Conservation (phyloP, 2,888 invertebrate species). For the Bombylius discolor region DNA sequence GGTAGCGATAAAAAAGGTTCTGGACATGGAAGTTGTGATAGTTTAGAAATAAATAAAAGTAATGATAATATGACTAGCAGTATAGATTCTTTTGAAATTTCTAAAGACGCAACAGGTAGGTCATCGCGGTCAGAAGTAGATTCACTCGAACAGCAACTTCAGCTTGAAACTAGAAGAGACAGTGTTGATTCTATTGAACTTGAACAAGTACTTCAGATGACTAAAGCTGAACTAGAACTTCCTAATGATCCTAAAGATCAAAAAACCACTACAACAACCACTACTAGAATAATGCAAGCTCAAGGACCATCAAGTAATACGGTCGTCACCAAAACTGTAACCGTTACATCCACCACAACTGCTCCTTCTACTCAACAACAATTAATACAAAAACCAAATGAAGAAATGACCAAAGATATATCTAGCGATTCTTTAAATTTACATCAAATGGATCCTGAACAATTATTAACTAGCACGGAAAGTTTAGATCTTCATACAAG, state of each 20-base stretch:
- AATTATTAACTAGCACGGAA: conserved; percentile 54
- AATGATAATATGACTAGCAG: conserved; percentile 44
- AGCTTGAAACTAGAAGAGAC: conserved; percentile 28
- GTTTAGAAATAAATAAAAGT: conserved; percentile 49
- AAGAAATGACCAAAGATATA: conserved; percentile 26
- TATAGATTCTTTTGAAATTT: conserved; percentile 39
- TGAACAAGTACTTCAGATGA: conserved; percentile 17
- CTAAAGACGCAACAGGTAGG: conserved; percentile 32
- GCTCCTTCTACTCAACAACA: conserved; percentile 1
- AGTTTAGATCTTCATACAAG: conserved; percentile 65
- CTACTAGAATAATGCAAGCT: conserved; percentile 11
- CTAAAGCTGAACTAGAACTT: conserved; percentile 18
- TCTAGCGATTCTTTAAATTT: conserved; percentile 34
- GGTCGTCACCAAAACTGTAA: background rate
- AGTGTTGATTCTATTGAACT: conserved; percentile 34
- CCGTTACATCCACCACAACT: conserved; percentile 8
- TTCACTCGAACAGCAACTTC: conserved; percentile 29
- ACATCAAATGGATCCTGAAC: conserved; percentile 39
- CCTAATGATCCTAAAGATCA: conserved; percentile 24
- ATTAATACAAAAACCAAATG: conserved; percentile 4
- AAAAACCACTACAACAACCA: conserved; percentile 21
- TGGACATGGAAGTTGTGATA: conserved; percentile 52
- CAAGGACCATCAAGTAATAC: conserved; percentile 6
- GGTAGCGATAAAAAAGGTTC: conserved; percentile 36
- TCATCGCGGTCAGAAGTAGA: conserved; percentile 28